These are phyloP conservation scores for Geotrypetes seraphini DNA, from an alignment of 2,797 vertebrate genomes.

Conservation along the genomic window DNA sequence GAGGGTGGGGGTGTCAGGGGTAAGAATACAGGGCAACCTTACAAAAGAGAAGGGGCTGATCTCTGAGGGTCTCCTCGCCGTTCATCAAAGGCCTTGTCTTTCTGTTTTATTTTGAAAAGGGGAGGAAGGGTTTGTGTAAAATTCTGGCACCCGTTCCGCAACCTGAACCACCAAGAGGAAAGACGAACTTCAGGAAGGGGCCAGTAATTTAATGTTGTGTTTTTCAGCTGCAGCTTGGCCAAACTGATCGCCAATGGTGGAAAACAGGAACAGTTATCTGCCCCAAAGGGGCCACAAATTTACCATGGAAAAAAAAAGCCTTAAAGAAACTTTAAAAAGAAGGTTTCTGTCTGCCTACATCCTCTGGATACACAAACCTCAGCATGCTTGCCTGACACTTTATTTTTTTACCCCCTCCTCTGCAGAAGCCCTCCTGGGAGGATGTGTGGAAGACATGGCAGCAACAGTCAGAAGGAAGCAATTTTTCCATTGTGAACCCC, in stretches of 20 bases:
- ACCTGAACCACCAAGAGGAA: conserved; percentile 37
- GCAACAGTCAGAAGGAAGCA: conserved; percentile 2
- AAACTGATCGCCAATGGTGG: conserved; percentile 57
- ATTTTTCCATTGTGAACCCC: conserved; percentile 27
- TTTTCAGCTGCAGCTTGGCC: conserved; percentile 48
- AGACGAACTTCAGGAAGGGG: conserved; percentile 50
- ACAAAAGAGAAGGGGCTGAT: too few relatives aligned
- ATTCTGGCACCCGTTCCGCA: conserved; percentile 46
- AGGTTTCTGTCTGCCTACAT: conserved; percentile 31
- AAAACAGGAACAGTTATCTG: conserved; percentile 58
- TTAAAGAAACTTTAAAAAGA: conserved; percentile 19
- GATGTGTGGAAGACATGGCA: conserved; percentile 55
- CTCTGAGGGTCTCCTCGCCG: too few relatives aligned
- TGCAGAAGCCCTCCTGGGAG: conserved; percentile 52
- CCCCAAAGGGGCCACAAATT: conserved; percentile 64
- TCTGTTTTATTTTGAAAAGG: too few relatives aligned
- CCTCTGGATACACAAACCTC: conserved; percentile 5
- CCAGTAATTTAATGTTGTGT: conserved; percentile 63
- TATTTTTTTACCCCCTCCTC: conserved; percentile 38
- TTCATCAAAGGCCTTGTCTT: too few relatives aligned
- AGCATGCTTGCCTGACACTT: background rate
- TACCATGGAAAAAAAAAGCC: conserved; percentile 19
- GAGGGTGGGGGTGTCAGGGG: too few relatives aligned
- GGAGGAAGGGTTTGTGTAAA: too few relatives aligned
- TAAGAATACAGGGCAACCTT: too few relatives aligned